These are phyloP conservation scores for Colletes latitarsis DNA, from an alignment of 1,140 invertebrate species.

Conservation along the genomic window DNA sequence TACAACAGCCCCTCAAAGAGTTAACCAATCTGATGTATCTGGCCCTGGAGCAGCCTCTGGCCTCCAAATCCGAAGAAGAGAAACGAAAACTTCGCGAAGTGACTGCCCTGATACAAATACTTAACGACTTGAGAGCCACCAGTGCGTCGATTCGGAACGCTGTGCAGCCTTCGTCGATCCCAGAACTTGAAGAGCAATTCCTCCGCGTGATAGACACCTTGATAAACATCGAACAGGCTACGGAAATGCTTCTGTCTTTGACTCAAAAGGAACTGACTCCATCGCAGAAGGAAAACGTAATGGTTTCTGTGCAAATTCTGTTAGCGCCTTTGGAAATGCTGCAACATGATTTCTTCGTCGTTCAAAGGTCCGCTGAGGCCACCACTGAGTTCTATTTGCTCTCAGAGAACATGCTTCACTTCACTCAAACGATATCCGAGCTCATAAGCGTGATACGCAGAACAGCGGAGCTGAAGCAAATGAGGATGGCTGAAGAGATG, in stretches of 20 bases:
- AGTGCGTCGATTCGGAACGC: constrained; percentile 18
- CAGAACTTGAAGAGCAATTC: constrained; percentile 22
- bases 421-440: background rate
- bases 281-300: constrained; percentile 50
- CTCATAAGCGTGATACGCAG: background rate
- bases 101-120: constrained; percentile 53
- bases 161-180: constrained; percentile 6
- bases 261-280: constrained; percentile 40
- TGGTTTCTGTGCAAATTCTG: constrained; percentile 41
- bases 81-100: constrained; percentile 52
- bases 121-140: constrained; percentile 49
- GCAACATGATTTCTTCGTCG: background rate
- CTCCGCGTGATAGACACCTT: background rate
- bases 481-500: constrained; percentile 23
- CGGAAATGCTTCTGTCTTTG: constrained; percentile 26
- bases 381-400: background rate
- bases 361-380: background rate
- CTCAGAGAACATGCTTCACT: background rate
- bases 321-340: constrained; percentile 33
- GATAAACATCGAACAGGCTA: constrained; percentile 20
- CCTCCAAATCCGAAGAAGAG: constrained; percentile 54
- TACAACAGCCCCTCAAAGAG: constrained; percentile 46
- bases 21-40: constrained; percentile 31
- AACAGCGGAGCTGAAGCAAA: constrained; percentile 7
- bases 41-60: constrained; percentile 30